phyloP scores from a whole-genome alignment of 2,888 invertebrate genomes.

The Pseudococcus viburni region DNA sequence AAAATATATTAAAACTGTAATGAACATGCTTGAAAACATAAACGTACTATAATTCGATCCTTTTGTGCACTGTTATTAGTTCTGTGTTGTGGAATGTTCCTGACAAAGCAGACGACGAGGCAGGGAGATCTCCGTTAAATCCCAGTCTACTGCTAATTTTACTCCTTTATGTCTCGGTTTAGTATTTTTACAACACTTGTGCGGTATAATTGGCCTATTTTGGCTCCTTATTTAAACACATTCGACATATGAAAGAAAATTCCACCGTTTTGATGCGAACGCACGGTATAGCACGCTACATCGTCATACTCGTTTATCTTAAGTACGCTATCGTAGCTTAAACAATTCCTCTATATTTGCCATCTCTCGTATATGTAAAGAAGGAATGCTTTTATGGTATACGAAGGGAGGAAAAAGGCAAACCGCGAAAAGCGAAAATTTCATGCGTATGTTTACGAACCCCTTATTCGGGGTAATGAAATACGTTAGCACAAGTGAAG shows the following conservation, averaged over 20 bases:
- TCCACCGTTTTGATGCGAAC: not conserved
- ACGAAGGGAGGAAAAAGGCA: not conserved
- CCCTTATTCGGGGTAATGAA: not conserved
- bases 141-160: not conserved
- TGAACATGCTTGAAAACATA: too few relatives aligned
- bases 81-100: too few relatives aligned
- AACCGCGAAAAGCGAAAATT: not conserved
- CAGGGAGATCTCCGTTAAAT: not conserved
- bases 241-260: not conserved
- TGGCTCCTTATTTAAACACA: not conserved
- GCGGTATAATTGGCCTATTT: not conserved
- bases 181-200: not conserved
- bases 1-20: too few relatives aligned
- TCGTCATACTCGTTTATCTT: conserved; percentile 14
- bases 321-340: not conserved
- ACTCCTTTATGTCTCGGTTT: not conserved
- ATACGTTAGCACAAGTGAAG: conserved; percentile 14
- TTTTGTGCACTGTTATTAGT: too few relatives aligned
- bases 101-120: not conserved
- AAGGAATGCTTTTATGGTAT: not conserved
- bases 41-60: too few relatives aligned
- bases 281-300: too few relatives aligned
- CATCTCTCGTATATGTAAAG: not conserved
- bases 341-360: not conserved
- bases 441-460: not conserved